Evolutionary conservation across 92 coral and sea anemone genomes (phyloP), one percentile per base, ranked within the genome.

Genomic region (Umimayanthus kanabou): DNA sequence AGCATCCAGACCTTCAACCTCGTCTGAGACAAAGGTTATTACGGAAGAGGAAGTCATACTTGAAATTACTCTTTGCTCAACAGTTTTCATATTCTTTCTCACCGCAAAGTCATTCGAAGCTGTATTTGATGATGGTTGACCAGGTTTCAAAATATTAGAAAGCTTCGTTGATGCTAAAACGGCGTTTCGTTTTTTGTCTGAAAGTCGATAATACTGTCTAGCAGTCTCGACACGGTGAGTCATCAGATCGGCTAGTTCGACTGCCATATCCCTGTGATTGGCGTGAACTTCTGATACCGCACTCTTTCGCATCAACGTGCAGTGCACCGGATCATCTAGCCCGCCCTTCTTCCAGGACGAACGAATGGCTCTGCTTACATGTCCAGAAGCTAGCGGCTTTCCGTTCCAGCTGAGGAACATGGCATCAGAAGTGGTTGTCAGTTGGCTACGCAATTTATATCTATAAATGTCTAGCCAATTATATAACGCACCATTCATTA

Each of bases 331-430:
- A 40, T 81, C 89, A n/a, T 65, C 77, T 47, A 87, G n/a, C 2
- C 89, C 89, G 20, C 33, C 89, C 43, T 66, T 87, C 67, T 67
- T 58, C 89, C 92, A 89, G 9, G 92, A 77, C 18, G 89, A 79
- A 16, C 82, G 75, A 4, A 88, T 81, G 4, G 84, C 84, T 9
- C 87, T 86, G 43, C 88, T 84, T 9, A 85, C 61, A 25, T 89
- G 92, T 4, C 92, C 92, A 3, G 92, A 84, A n/a, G 30, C 79
- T 3, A 77, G 72, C n/a, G 55, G 85, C 30, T 55, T 83, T 29
- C 89, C 89, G 23, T n/a, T 89, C 92, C 89, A 89, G 13, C 79
- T 64, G 82, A 89, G 82, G 16, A 89, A 84, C 25, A 89, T 66
- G 0, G 78, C 25, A 23, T 77, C 66, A 18, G 80, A 77, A n/a